These are phyloP conservation scores for Papilio dardanus DNA, from an alignment of 1,140 invertebrate species.

Conservation along the genomic window DNA sequence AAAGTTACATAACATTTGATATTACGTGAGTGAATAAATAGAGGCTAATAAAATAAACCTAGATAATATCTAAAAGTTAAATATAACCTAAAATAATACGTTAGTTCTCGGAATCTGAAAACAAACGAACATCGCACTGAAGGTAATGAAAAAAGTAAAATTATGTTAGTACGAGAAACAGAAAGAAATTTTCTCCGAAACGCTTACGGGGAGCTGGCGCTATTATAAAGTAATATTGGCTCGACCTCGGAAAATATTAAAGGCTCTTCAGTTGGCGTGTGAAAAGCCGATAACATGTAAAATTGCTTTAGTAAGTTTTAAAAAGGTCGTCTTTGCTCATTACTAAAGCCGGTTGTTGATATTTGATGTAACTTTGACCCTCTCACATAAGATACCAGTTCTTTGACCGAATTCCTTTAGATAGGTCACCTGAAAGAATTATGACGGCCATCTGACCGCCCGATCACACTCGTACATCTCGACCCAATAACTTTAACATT, in stretches of 20 bases:
- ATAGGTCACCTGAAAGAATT: slow-evolving; percentile 4
- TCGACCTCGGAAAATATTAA: slow-evolving; percentile 36
- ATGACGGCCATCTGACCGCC: slow-evolving; percentile 12
- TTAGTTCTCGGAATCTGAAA: not conserved
- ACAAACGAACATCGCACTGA: not conserved
- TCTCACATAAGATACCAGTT: not conserved
- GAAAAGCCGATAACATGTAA: slow-evolving; percentile 50
- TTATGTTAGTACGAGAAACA: slow-evolving; percentile 1
- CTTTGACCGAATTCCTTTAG: not conserved
- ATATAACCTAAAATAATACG: not conserved
- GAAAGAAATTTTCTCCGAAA: slow-evolving; percentile 21
- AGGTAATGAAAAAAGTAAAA: not conserved
- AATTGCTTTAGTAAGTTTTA: slow-evolving; percentile 53
- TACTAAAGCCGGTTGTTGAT: slow-evolving; percentile 48
- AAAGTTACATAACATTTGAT: no score
- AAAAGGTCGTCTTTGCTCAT: slow-evolving; percentile 49
- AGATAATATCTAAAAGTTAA: not conserved
- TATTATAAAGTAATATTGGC: slow-evolving; percentile 35
- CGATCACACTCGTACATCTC: not conserved
- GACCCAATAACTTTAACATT: not conserved
- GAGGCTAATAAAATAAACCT: not conserved
- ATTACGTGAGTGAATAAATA: no score
- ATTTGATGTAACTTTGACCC: slow-evolving; percentile 23
- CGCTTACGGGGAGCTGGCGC: not conserved
- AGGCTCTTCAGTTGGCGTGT: slow-evolving; percentile 43